phyloP scores from a whole-genome alignment of 2,888 invertebrate genomes.

The Mamestra brassicae region DNA sequence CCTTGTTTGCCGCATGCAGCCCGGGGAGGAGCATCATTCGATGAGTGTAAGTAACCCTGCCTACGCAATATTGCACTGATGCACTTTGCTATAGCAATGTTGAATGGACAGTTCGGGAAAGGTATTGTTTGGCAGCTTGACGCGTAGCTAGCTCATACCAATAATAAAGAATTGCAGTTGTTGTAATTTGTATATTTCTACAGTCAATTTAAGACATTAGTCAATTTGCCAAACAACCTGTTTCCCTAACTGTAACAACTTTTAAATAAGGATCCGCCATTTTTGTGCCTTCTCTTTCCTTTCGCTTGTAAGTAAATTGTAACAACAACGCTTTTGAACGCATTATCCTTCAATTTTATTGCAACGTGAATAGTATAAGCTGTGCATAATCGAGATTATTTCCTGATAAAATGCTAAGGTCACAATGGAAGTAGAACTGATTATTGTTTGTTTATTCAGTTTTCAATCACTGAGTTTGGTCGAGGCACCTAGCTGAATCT shows the following conservation, averaged over 20 bases:
- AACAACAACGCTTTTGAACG: slow-evolving; percentile 29
- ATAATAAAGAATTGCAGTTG: neutral
- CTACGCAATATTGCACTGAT: slow-evolving; percentile 55
- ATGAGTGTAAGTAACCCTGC: slow-evolving; percentile 92
- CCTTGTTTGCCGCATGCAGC: slow-evolving; percentile 89
- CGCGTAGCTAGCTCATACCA: neutral
- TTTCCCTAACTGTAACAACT: slow-evolving; percentile 11
- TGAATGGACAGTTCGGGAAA: slow-evolving; percentile 8
- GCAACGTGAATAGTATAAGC: slow-evolving; percentile 24
- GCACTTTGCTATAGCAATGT: slow-evolving; percentile 41
- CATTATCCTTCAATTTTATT: slow-evolving; percentile 59
- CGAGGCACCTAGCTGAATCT: neutral
- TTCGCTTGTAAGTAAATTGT: slow-evolving; percentile 39
- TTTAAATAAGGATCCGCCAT: slow-evolving; percentile 18
- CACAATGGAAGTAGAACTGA: slow-evolving; percentile 23
- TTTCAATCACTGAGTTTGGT: slow-evolving; percentile 22
- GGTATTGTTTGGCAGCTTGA: neutral
- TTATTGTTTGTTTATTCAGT: slow-evolving; percentile 4
- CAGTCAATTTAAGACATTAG: neutral
- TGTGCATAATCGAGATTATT: slow-evolving; percentile 28
- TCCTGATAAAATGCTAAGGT: slow-evolving; percentile 48
- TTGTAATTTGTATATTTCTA: neutral
- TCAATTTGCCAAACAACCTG: neutral
- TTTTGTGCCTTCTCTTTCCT: slow-evolving; percentile 22
- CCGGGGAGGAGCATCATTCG: slow-evolving; percentile 94